Percentiles rank a stretch among this genome's conserved stretches.
phyloP scores from a whole-genome alignment of 1,140 invertebrate genomes.

The Diorhabda elongata region DNA sequence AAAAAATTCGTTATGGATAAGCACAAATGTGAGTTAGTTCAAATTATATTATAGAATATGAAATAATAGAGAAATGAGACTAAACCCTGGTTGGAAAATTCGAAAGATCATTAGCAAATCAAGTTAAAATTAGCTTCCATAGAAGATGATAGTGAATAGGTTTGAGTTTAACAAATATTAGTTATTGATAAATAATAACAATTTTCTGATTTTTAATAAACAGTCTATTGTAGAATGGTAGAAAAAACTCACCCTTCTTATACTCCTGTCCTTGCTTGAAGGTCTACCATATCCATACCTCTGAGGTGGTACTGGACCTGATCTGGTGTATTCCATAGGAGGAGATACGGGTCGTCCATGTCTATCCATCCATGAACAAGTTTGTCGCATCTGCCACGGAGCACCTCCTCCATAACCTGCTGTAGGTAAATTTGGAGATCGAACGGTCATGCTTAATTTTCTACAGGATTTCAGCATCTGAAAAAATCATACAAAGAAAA shows the following conservation, averaged over 20 bases:
- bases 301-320: constrained; percentile 44
- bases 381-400: constrained; percentile 66
- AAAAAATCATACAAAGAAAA: constrained; percentile 25
- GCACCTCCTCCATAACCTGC: constrained; percentile 50
- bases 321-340: constrained; percentile 59
- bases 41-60: too few species aligned
- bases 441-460: constrained; percentile 81
- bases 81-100: too few species aligned
- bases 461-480: constrained; percentile 86
- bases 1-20: too few species aligned
- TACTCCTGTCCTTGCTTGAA: constrained; percentile 56
- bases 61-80: too few species aligned
- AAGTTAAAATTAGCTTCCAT: too few species aligned
- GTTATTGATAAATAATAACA: too few species aligned
- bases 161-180: too few species aligned
- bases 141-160: too few species aligned
- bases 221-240: neutral
- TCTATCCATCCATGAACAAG: constrained; percentile 89
- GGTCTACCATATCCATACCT: constrained; percentile 50
- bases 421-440: constrained; percentile 56
- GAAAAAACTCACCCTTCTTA: constrained; percentile 52
- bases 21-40: too few species aligned
- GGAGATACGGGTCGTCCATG: constrained; percentile 83
- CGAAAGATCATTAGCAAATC: too few species aligned
- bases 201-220: too few species aligned